Base-by-base conservation (phyloP, 2,888 invertebrate genomes). In the Lymantria monacha region DNA sequence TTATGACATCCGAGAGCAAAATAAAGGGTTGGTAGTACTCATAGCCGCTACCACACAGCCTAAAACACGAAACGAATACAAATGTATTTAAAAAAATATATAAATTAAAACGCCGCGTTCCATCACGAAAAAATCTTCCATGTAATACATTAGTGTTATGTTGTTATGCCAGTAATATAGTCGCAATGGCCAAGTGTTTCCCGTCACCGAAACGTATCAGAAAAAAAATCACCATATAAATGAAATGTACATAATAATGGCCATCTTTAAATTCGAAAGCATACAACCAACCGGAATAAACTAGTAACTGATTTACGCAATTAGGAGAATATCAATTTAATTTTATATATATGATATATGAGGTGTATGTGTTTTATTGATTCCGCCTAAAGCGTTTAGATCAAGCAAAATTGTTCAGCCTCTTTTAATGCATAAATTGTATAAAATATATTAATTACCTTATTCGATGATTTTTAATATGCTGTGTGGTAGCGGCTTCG, bases 161-260 rank as follows among this genome's bases (percentile, higher is more conserved):
- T 69, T 70, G 72, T 74, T 60, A 74, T 69, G 73, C 75, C 66
- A 67, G 77, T 77, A 79, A 74, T 66, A 68, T 69, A 71, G 63
- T 68, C 72, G 74, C 79, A 80, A 75, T 76, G 63, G 64, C 71
- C 76, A 74, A 80, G 69, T 79, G 76, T 85, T 82, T 83, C 82
- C 22, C 81, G 77, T 72, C 74, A 73, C 72, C 70, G 72, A 77
- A 75, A 72, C 69, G 71, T 76, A 76, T 74, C 69, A 66, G 69
- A 74, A 67, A n/a, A n/a, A 22, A 22, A 52, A 58, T 68, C 63
- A 71, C 59, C 79, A 78, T 78, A 74, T 74, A 75, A 73, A 78
- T 74, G 72, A 70, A 72, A 70, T 60, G 59, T 66, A 69, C 62
- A 64, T 60, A 57, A 59, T 53, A 49, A 44, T 55, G 57, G 53